Base-by-base conservation (phyloP, 2,113 vertebrate species). In the Hylia prasina region DNA sequence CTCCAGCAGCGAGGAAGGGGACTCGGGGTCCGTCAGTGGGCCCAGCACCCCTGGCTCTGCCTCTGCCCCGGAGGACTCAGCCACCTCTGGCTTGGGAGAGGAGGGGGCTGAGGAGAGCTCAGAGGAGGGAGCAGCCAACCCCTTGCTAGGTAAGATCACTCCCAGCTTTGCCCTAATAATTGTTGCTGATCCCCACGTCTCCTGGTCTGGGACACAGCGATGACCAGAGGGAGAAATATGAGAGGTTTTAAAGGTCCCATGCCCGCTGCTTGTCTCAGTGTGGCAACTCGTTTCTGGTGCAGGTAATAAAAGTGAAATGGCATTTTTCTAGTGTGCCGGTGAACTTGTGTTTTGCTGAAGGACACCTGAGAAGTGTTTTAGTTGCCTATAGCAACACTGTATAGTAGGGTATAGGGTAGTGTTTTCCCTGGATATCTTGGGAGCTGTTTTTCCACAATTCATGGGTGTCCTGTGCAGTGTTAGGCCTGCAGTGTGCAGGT, bases 1-100 rank as follows among this genome's bases (percentile, higher is more conserved):
- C 45, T 99, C 98, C 23, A 98, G 98, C 97, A 99, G 99, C 0
- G 99, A 99, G 93, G 97, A 99, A 88, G 98, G 79, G 1, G 99
- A 99, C 82, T 99, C 98, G 0, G 98, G 98, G 7, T 98, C 98
- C 0, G 98, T 98, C 28, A 99, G 99, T 2, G 97, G 98, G 57
- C 98, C 99, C 81, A 98, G 98, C 97, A 99, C 99, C 23, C 99
- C 99, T 0, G 97, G 98, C 40, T 99, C 99, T 0, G 95, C 97
- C 0, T 98, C 98, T 0, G 95, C 98, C 30, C 89, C 86, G 0
- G 98, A 98, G 25, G 98, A 99, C 92, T 99, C 98, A 0, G 97
- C 98, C 18, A 97, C 97, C 51, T 99, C 98, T 0, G 98, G 98
- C 66, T 89, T 98, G 39, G 98, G 98, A 2, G 98, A 98, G 15